Conservation (phyloP, 2,113 vertebrate genomes). For the Colinus virginianus region DNA sequence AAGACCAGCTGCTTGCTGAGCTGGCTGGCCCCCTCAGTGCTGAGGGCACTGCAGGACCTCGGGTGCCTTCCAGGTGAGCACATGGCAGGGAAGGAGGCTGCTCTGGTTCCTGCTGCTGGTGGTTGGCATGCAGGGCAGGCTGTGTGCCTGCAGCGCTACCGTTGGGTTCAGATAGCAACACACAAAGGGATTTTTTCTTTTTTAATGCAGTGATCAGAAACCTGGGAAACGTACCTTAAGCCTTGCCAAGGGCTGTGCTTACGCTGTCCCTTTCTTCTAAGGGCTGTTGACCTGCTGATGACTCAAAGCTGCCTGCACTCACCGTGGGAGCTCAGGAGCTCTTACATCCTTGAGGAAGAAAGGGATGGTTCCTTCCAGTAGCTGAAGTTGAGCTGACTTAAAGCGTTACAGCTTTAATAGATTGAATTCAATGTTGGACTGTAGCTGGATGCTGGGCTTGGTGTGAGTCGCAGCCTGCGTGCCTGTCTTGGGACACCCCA, state of each 20-base stretch:
- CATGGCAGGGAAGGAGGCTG: neutral
- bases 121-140: neutral
- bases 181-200: neutral
- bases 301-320: neutral
- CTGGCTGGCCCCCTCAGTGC: neutral
- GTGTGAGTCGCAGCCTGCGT: neutral
- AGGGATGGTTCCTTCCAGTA: neutral
- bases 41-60: neutral
- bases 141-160: conserved; percentile 24
- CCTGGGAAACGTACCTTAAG: neutral
- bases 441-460: neutral
- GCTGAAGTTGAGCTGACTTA: neutral
- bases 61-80: neutral
- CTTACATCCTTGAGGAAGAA: neutral
- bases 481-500: neutral
- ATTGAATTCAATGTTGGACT: neutral
- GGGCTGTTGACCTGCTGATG: neutral
- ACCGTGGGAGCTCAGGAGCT: neutral
- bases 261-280: neutral
- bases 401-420: neutral
- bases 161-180: neutral
- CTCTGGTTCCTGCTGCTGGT: neutral
- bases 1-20: neutral
- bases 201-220: neutral
- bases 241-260: conserved; percentile 16